These are phyloP conservation scores for Temnothorax nylanderi DNA, from an alignment of 1,140 invertebrate genomes.

Conservation along the genomic window DNA sequence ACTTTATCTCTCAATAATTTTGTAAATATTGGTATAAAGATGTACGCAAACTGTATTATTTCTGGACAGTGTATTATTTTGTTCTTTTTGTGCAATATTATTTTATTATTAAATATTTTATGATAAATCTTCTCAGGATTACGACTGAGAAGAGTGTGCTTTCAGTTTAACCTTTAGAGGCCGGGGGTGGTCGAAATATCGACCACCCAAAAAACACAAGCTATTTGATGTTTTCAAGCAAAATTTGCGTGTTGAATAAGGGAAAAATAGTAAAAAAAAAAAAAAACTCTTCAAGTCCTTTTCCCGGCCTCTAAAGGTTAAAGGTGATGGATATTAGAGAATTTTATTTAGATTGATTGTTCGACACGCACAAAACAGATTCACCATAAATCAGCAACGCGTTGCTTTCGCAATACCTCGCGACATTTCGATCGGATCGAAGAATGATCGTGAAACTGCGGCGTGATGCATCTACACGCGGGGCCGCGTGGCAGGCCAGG, in stretches of 20 bases:
- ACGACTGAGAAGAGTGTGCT: not conserved
- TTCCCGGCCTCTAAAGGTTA: too few relatives aligned
- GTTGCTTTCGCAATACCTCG: slow-evolving; percentile 19
- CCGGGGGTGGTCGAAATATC: too few relatives aligned
- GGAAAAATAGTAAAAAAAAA: too few relatives aligned
- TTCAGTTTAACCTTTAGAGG: too few relatives aligned
- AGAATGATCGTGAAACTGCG: slow-evolving; percentile 37
- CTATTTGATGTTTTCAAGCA: too few relatives aligned
- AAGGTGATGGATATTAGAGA: not conserved
- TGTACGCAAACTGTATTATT: not conserved
- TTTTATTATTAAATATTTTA: slow-evolving; percentile 1
- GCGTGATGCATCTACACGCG: slow-evolving; percentile 28
- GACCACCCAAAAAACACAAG: too few relatives aligned
- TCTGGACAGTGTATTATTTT: not conserved
- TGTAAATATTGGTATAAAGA: not conserved
- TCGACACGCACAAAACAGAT: not conserved
- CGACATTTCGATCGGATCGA: slow-evolving; percentile 52
- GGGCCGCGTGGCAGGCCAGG: slow-evolving; percentile 9
- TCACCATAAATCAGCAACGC: slow-evolving; percentile 15
- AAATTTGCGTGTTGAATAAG: too few relatives aligned
- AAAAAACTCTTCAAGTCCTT: too few relatives aligned
- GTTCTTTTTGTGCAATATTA: not conserved
- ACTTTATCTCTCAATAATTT: slow-evolving; percentile 4
- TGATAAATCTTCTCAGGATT: not conserved
- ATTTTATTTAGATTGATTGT: not conserved